phyloP scores from a whole-genome alignment of 2,888 invertebrate genomes.

The Tridacna crocea region DNA sequence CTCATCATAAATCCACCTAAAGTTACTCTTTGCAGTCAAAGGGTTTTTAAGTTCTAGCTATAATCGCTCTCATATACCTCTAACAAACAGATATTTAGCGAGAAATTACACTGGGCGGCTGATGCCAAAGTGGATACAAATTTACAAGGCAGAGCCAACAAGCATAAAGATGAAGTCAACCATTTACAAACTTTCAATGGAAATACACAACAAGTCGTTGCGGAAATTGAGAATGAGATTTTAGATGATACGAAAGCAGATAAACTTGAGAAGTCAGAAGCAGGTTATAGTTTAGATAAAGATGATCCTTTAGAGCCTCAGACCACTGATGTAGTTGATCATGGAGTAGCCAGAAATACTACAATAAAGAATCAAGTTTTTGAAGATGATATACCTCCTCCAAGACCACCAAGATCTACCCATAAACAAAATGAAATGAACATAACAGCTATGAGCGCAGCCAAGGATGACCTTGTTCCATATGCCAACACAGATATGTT shows the following conservation, averaged over 20 bases:
- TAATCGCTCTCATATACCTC: background rate
- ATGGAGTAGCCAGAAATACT: background rate
- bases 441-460: background rate
- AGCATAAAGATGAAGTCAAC: background rate
- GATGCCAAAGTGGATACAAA: slow-evolving; percentile 35
- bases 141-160: slow-evolving; percentile 24
- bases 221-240: slow-evolving; percentile 26
- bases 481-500: background rate
- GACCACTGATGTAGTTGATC: background rate
- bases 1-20: too few relatives aligned
- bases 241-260: background rate
- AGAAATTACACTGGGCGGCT: slow-evolving; percentile 49
- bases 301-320: background rate
- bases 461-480: background rate
- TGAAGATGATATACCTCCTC: slow-evolving; percentile 18
- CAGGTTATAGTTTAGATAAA: too few relatives aligned
- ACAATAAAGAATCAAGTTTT: background rate
- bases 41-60: too few relatives aligned
- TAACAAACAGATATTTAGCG: slow-evolving; percentile 38
- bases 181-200: slow-evolving; percentile 22
- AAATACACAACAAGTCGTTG: slow-evolving; percentile 24
- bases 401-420: slow-evolving; percentile 40
- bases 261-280: background rate
- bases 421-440: slow-evolving; percentile 38
- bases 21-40: too few relatives aligned